Evolutionary conservation across 1,140 invertebrate genomes (phyloP), one percentile per base, ranked within the genome.

Genomic region (Magallana angulata): DNA sequence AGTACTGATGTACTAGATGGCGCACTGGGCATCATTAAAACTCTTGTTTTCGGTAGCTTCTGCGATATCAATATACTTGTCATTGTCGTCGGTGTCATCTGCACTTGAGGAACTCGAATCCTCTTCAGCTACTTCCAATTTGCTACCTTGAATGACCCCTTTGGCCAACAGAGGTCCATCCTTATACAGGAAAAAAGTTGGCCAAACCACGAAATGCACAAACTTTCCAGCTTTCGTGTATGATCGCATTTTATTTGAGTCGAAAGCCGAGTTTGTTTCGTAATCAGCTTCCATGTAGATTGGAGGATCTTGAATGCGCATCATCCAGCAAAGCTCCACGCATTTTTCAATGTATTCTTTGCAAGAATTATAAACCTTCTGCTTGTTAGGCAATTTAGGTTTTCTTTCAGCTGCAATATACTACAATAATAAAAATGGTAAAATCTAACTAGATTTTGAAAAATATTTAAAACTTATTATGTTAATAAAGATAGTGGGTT

Each of bases 261-360:
- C 58, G 16, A 60, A 84, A 2, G 59, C 18, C 2, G 57, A 57
- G 56, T 62, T 62, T 4, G 24, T 48, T 24, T n/a, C 18, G 57
- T 36, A 59, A 9, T 9, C 58, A 14, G 57, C 18, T 59, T 84
- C 58, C 82, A 84, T 84, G 7, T 16, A 84, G 30, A 84, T 62
- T 84, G 82, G 82, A 18, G 82, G 82, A 62, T 84, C 82, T 62
- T 84, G 82, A 24, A 84, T 62, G 5, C 82, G 56, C 82, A 84
- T 84, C 57, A 58, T 60, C 82, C 82, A 84, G 58, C 82, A 84
- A 30, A 84, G 57, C 30, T 84, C 82, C 24, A 84, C 24, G 11
- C 82, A 84, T 60, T 84, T 84, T 11, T 62, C 14, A 18, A 48
- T 48, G 36, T 48, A 48, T 48, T 48, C 36, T 48, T 48, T 48